These are phyloP conservation scores for Chelonus formosanus DNA, from an alignment of 2,888 invertebrate genomes.

Conservation along the genomic window DNA sequence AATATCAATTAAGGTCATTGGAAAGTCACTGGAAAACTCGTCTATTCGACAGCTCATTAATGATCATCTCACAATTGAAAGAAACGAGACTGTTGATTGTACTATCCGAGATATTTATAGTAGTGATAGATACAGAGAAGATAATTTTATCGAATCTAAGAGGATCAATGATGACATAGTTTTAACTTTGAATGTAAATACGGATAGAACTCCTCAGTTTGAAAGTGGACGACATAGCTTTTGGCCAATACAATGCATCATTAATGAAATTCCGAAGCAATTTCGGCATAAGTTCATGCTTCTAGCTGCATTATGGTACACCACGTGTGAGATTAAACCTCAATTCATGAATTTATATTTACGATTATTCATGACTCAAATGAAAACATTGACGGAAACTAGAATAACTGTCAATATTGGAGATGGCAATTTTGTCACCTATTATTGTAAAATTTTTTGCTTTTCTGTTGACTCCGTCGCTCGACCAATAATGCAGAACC, in stretches of 20 bases:
- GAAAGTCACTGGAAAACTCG: too few species aligned
- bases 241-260: conserved; percentile 36
- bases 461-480: conserved; percentile 38
- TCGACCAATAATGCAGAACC: conserved; percentile 35
- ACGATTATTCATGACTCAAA: conserved; percentile 21
- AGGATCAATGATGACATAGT: conserved; percentile 15
- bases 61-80: too few species aligned
- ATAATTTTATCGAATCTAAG: too few species aligned
- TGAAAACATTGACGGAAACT: conserved; percentile 26
- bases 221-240: conserved; percentile 28
- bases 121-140: too few species aligned
- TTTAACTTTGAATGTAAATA: conserved; percentile 38
- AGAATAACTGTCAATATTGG: conserved; percentile 28
- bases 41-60: too few species aligned
- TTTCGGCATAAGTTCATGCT: conserved; percentile 35
- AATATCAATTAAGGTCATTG: too few species aligned
- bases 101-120: too few species aligned
- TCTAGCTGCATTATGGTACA: conserved; percentile 36
- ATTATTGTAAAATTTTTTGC: conserved; percentile 33
- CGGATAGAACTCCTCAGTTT: conserved; percentile 36
- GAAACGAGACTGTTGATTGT: too few species aligned
- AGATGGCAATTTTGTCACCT: conserved; percentile 21
- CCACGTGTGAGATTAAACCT: conserved; percentile 33
- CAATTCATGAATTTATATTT: conserved; percentile 37
- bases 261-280: conserved; percentile 39